Conservation (phyloP, 2,888 invertebrate genomes). For the Athrips mouffetella region DNA sequence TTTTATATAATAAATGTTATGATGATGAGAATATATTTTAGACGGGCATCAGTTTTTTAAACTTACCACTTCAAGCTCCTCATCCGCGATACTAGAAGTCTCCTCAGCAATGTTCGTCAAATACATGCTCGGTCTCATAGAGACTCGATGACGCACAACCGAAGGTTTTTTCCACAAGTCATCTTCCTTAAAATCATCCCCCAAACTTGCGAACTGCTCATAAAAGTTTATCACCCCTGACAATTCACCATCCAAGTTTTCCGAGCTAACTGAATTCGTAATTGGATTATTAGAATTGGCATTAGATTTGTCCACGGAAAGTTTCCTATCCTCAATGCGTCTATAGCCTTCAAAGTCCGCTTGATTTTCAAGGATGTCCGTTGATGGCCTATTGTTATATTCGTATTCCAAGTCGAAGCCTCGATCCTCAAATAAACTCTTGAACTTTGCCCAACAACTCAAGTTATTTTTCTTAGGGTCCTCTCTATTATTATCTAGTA, state of each 20-base stretch:
- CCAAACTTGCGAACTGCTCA: conserved; percentile 64
- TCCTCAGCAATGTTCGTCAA: conserved; percentile 68
- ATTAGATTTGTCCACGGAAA: conserved; percentile 26
- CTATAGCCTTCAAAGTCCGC: conserved; percentile 46
- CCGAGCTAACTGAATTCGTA: conserved; percentile 26
- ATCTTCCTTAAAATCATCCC: conserved; percentile 53
- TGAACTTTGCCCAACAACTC: conserved; percentile 66
- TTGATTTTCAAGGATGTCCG: conserved; percentile 26
- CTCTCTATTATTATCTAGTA: not conserved
- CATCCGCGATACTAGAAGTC: conserved; percentile 41
- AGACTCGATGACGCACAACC: conserved; percentile 52
- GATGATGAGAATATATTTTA: no score
- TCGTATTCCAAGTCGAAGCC: conserved; percentile 70
- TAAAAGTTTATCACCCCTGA: conserved; percentile 59
- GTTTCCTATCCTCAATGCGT: conserved; percentile 43
- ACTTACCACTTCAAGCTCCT: conserved; percentile 59
- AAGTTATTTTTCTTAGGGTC: conserved; percentile 20
- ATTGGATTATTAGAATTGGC: conserved; percentile 20
- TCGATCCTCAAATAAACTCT: conserved; percentile 61
- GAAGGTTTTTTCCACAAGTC: conserved; percentile 43
- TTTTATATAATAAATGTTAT: no score
- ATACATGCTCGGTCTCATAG: conserved; percentile 62
- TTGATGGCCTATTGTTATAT: conserved; percentile 37
- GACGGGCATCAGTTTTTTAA: no score
- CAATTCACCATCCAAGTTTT: conserved; percentile 45